Base-by-base conservation (phyloP, 2,113 vertebrate genomes). In the Protomyctophum bolini region DNA sequence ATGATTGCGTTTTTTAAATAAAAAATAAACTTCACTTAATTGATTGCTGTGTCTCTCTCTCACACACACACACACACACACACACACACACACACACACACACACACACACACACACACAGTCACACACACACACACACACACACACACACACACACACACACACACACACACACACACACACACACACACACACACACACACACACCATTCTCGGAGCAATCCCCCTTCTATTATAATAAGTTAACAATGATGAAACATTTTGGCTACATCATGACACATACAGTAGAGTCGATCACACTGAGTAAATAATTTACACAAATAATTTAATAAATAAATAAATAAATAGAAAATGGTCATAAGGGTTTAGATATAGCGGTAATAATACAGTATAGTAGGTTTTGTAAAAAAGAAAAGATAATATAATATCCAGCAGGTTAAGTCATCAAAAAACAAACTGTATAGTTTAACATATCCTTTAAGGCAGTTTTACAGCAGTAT, bases 281-380 rank as follows among this genome's bases (percentile, higher is more conserved):
- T 91, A 93, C 92, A 88, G 82, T 57, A 56, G 33, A 79, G 82
- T 72, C 41, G 66, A 88, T 52, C 75, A 86, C 88, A 87, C 74
- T 49, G 59, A 94, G 93, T 91, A 95, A 41, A 95, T 94, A 94
- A 94, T 84, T 91, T 92, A 91, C 88, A 90, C 77, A 87, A 88
- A 84, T 79, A 83, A 79, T 63, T 77, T 72, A 91, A 94, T 93
- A 91, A 94, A 94, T 94, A 94, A 90, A 95, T 96, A 95, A 97
- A 97, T 97, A 98, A 96, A 92, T 92, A 87, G 76, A 94, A 95
- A 94, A 95, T 95, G 95, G 94, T 91, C 89, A 92, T 92, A 86
- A 86, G 88, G 83, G 93, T 94, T 92, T 91, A 92, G 89, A 94
- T 80, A 85, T 81, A 87, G 21, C 74, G 66, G 92, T 93, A 65